These are phyloP conservation scores for Phrynocephalus forsythii DNA, from an alignment of 2,797 vertebrate species.

Conservation along the genomic window DNA sequence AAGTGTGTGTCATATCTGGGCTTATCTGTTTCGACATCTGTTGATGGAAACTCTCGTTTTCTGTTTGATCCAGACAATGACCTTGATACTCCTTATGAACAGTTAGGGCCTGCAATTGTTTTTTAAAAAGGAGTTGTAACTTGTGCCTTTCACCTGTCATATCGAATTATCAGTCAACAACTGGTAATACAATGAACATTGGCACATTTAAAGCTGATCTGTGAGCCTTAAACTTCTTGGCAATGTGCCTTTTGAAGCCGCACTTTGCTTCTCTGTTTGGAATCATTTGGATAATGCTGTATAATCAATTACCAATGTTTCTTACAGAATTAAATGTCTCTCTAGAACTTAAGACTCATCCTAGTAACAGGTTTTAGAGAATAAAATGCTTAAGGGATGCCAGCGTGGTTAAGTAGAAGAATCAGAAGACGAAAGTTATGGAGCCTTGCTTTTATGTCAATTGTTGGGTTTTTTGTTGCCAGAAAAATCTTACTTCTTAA, in stretches of 20 bases:
- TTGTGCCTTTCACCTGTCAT: slow-evolving; percentile 66
- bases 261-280: not conserved
- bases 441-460: too few species aligned
- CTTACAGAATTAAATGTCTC: not conserved
- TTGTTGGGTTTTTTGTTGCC: too few species aligned
- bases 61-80: slow-evolving; percentile 76
- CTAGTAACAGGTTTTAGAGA: slow-evolving; percentile 16
- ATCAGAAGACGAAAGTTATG: not conserved
- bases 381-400: not conserved
- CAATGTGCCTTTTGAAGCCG: slow-evolving; percentile 21
- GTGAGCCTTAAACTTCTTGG: slow-evolving; percentile 36
- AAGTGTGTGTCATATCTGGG: slow-evolving; percentile 82
- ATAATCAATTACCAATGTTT: not conserved
- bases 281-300: slow-evolving; percentile 10
- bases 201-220: slow-evolving; percentile 59
- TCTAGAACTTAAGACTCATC: not conserved
- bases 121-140: slow-evolving; percentile 59
- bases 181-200: slow-evolving; percentile 59
- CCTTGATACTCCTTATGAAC: slow-evolving; percentile 74
- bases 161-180: slow-evolving; percentile 70
- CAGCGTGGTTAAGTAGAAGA: slow-evolving; percentile 5
- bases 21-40: slow-evolving; percentile 89
- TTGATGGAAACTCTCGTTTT: slow-evolving; percentile 79
- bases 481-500: too few species aligned
- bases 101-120: slow-evolving; percentile 61